Conservation (phyloP, 2,888 invertebrate species). For the Metalampra italica region DNA sequence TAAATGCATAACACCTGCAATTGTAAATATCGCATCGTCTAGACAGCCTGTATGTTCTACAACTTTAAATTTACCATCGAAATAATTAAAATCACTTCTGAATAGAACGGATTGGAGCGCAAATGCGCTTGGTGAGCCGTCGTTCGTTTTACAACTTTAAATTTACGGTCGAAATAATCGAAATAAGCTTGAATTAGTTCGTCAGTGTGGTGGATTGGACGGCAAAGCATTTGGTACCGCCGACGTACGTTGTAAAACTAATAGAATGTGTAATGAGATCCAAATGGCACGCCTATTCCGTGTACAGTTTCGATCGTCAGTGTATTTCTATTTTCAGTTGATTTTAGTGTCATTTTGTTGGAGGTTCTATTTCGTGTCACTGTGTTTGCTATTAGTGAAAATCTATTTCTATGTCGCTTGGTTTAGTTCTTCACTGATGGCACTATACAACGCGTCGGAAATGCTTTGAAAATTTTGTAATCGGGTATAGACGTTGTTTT, state of each 20-base stretch:
- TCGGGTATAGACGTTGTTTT: too few species aligned
- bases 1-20: conserved; percentile 7
- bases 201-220: background rate
- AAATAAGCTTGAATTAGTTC: background rate
- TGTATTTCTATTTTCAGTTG: background rate
- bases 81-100: background rate
- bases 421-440: too few species aligned
- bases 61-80: conserved; percentile 1
- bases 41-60: background rate
- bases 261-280: conserved; percentile 39
- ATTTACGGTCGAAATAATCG: background rate
- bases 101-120: background rate
- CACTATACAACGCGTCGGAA: too few species aligned
- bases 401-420: too few species aligned
- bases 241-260: conserved; percentile 27
- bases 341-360: background rate
- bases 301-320: conserved; percentile 9
- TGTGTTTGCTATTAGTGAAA: too few species aligned
- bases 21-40: background rate
- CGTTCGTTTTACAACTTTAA: background rate
- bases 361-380: background rate
- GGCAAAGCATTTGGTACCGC: background rate
- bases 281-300: conserved; percentile 22
- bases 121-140: background rate
- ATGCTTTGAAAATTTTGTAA: too few species aligned